Conservation (phyloP, 2,113 vertebrate genomes). For the Equus przewalskii region DNA sequence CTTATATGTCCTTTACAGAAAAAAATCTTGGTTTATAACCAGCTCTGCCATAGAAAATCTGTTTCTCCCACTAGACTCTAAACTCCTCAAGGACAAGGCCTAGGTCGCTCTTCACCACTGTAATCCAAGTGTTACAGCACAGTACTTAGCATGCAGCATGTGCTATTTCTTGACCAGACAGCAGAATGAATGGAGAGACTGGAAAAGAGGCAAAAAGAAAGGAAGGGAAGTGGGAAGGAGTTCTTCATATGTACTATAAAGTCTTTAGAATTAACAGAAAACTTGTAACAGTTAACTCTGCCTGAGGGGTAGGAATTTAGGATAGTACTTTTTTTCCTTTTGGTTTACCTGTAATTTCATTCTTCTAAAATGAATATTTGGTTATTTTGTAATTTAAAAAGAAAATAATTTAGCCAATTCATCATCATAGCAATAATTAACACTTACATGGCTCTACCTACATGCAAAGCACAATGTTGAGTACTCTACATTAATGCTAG, state of each 20-base stretch:
- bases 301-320: not conserved
- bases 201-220: not conserved
- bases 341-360: not conserved
- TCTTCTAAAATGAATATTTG: not conserved
- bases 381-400: constrained; percentile 14
- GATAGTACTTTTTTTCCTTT: not conserved
- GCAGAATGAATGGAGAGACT: not conserved
- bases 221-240: not conserved
- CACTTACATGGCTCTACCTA: not conserved
- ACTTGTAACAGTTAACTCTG: not conserved
- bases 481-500: not conserved
- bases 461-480: not conserved
- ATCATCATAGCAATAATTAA: not conserved
- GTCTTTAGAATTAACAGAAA: not conserved
- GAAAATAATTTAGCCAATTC: not conserved
- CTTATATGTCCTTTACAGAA: not conserved
- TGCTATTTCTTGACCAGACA: not conserved
- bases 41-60: not conserved
- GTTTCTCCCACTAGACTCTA: not conserved
- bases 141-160: not conserved
- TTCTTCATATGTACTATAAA: not conserved
- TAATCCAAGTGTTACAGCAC: not conserved
- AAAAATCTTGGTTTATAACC: not conserved
- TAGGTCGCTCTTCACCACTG: not conserved
- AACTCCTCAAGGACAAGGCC: not conserved